phyloP scores from a whole-genome alignment of 2,113 vertebrate species.

The Lontra canadensis region DNA sequence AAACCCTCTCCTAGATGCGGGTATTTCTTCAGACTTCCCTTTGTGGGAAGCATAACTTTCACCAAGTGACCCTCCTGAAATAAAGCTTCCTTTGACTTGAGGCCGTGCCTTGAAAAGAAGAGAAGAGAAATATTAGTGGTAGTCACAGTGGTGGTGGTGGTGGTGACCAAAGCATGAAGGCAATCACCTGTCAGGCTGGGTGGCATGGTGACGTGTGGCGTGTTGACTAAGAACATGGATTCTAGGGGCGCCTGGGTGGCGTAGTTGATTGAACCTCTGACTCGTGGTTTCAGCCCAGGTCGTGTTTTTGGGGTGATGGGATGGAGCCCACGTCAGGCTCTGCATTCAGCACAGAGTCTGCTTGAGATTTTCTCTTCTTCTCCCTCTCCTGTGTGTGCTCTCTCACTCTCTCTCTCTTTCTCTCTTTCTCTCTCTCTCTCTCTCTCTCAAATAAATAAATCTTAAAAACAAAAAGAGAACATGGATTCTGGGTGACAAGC shows the following conservation, averaged over 20 bases:
- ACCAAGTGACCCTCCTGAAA: background rate
- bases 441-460: background rate
- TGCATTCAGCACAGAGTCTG: background rate
- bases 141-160: rapidly evolving
- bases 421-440: background rate
- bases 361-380: background rate
- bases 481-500: background rate
- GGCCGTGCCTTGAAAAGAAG: background rate
- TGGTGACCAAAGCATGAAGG: rapidly evolving
- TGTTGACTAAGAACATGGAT: background rate
- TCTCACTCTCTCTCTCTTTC: background rate
- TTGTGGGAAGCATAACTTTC: background rate
- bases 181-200: background rate
- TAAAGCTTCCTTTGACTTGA: background rate
- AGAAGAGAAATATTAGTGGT: background rate
- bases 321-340: background rate
- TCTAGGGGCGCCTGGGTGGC: background rate
- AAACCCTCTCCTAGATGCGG: background rate
- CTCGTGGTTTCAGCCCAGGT: background rate
- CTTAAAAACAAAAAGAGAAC: background rate
- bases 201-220: rapidly evolving
- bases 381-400: background rate
- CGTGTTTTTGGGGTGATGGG: background rate
- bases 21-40: background rate
- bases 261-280: rapidly evolving